phyloP scores from a whole-genome alignment of 2,113 vertebrate genomes.

The Empidonax alnorum region DNA sequence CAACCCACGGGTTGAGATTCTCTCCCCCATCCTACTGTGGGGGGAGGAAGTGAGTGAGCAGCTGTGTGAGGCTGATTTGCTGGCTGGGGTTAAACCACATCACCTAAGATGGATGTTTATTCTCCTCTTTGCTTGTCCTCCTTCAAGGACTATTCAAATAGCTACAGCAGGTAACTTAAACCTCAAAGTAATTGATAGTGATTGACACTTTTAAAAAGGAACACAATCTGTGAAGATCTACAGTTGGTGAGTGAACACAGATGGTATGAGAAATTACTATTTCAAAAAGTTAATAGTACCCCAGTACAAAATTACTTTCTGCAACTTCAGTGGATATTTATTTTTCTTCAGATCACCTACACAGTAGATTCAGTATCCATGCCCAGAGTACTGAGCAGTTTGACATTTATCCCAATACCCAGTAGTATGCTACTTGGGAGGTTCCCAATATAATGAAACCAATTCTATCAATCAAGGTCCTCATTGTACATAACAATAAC shows the following conservation, averaged over 20 bases:
- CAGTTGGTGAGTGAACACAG: conserved; percentile 25
- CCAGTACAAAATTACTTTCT: not conserved
- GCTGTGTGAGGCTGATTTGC: not conserved
- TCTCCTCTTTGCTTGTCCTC: not conserved
- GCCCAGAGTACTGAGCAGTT: not conserved
- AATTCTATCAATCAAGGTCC: not conserved
- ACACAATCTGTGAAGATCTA: conserved; percentile 7
- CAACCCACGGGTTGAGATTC: not conserved
- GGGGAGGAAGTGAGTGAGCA: not conserved
- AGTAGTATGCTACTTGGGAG: not conserved
- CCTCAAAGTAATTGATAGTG: not conserved
- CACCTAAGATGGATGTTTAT: not conserved
- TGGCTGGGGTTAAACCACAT: not conserved
- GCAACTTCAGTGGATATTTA: not conserved
- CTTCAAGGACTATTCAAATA: not conserved
- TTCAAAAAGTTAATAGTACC: conserved; percentile 8
- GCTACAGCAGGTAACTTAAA: conserved; percentile 33
- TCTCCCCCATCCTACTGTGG: not conserved
- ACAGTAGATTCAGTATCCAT: not conserved
- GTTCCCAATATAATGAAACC: not conserved
- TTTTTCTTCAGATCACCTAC: not conserved
- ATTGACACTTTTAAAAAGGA: conserved; percentile 29
- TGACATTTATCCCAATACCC: not conserved
- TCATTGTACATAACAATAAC: not conserved
- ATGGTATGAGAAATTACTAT: conserved; percentile 18